Conservation (phyloP, 2,113 vertebrate genomes). For the Burhinus bistriatus region DNA sequence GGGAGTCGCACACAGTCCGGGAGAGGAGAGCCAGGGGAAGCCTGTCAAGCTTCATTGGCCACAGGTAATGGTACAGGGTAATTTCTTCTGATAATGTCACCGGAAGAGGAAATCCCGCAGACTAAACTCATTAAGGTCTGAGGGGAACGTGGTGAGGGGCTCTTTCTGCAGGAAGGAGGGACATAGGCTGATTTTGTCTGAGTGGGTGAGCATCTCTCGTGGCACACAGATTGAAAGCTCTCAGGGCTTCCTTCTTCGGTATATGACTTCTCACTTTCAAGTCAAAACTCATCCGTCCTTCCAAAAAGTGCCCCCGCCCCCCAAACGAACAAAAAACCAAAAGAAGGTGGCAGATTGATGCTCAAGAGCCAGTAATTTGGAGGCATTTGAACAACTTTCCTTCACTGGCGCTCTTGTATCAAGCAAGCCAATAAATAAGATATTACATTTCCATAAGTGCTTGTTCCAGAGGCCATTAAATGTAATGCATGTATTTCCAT, state of each 20-base stretch:
- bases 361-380: not conserved
- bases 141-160: conserved; percentile 46
- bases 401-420: not conserved
- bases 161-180: conserved; percentile 13
- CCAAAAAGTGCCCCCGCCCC: not conserved
- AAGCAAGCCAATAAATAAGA: not conserved
- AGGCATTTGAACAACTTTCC: not conserved
- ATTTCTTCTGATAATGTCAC: conserved; percentile 83
- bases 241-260: not conserved
- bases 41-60: conserved; percentile 76
- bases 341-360: not conserved
- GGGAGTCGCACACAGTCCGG: not conserved
- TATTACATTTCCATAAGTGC: not conserved
- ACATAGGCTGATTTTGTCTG: not conserved
- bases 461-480: not conserved
- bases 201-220: not conserved
- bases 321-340: not conserved
- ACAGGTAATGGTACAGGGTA: conserved; percentile 73
- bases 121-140: conserved; percentile 84
- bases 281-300: not conserved
- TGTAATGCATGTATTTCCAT: not conserved
- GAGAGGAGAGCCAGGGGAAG: conserved; percentile 51
- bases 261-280: not conserved
- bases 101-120: conserved; percentile 82
- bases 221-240: not conserved